Evolutionary conservation across 2,113 vertebrate genomes (phyloP), one percentile per base, ranked within the genome.

Genomic region (Phrynosoma blainvillii): DNA sequence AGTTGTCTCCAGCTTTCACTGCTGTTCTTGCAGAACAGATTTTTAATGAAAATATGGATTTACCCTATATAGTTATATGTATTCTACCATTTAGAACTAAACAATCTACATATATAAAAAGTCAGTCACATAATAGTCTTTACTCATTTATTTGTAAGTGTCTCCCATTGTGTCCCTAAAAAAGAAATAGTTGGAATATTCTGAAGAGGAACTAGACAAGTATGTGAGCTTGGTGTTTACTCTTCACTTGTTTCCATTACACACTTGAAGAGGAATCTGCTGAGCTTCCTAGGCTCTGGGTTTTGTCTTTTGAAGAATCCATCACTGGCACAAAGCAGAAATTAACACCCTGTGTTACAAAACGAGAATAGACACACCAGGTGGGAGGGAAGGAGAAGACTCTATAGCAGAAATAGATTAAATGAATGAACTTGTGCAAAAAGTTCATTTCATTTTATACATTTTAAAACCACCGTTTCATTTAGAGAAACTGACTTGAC

Each of bases 181-280:
- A 94, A 92, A 93, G 85, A 94, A 73, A 94, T 86, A 87, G 52
- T 47, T 89, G 76, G 4, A 1, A 90, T 92, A 90, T 73, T 59
- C 73, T 62, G 91, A 92, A 92, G 16, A 87, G 89, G 90, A 54
- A 86, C 84, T 85, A 88, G 79, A 25, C 75, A 92, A 93, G 78
- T 80, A 80, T 85, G 91, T 91, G 88, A 94, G 88, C 2, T 42
- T 62, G 73, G 56, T 95, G 93, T 94, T 96, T 92, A 91, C 79
- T 62, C 90, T 88, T 90, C 89, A 95, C 94, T 93, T 95, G 89
- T 95, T 96, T 95, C 95, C 95, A 94, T 95, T 92, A 92, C 91
- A 10, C 0, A 0, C 0, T 10, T 70, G 11, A 42, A 54, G 65
- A 93, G 90, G 93, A 94, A 96, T 95, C 87, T 0, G 0, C 0